Base-by-base conservation (phyloP, 2,888 invertebrate genomes). In the Dryobota labecula region DNA sequence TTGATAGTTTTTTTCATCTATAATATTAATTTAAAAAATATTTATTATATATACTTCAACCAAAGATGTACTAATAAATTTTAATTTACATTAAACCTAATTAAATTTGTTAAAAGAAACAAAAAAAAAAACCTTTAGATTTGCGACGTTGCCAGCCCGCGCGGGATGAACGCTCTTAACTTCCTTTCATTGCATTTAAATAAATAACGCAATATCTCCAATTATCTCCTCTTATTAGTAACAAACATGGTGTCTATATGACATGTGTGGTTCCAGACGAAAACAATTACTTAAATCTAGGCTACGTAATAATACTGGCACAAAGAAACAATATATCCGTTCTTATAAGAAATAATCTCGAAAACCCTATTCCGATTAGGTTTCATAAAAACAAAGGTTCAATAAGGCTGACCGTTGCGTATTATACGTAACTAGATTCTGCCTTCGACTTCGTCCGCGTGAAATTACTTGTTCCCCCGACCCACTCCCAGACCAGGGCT, bases 341-440 rank as follows among this genome's bases (percentile, higher is more conserved):
- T 66, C 57, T 43, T 6, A 11, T 47, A 79, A 43, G 62, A 80
- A 80, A 74, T 73, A 79, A 82, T 64, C 69, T 69, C 43, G 18
- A 58, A 49, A 60, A 60, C 57, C 76, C 20, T 66, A 70, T 73
- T 58, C 30, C 64, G 76, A 79, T 82, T 82, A 83, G 70, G 63
- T 79, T 82, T 58, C 70, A 70, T 69, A 76, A 83, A 82, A 76
- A 73, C 58, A 76, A 70, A 79, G 76, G 70, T 69, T 61, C 76
- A 73, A 78, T 83, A 82, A 56, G 58, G 61, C 68, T 78, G 84
- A 78, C 68, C 76, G 65, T 78, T 78, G 68, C 71, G 53, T 65
- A 70, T 78, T 77, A 73, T 57, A 38, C 45, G 53, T 43, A 76
- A n/a, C n/a, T n/a, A n/a, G n/a, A n/a, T n/a, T n/a, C n/a, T n/a